Evolutionary conservation across 2,113 vertebrate species (phyloP).

Genomic region (Hylia prasina): DNA sequence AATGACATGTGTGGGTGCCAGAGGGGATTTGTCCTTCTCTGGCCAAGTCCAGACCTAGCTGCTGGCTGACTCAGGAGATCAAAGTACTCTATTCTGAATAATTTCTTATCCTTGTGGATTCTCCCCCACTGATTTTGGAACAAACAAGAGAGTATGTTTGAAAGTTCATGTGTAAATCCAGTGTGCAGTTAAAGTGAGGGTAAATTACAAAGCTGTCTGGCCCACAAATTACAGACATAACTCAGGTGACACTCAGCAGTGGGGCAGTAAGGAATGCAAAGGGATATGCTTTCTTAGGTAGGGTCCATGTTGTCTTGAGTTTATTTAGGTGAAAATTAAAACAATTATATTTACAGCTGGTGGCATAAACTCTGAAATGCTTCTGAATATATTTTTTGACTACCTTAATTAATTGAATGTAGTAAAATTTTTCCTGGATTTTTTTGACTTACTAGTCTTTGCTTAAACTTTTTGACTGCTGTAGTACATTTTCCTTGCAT

Average conservation of each 20-base stretch:
- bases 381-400: neutral
- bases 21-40: neutral
- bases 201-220: neutral
- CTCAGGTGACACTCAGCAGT: neutral
- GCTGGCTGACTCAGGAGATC: neutral
- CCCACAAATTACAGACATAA: rapidly evolving
- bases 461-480: neutral
- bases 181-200: neutral
- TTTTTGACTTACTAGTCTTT: neutral
- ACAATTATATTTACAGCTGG: neutral
- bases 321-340: neutral
- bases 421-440: neutral
- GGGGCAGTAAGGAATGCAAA: neutral
- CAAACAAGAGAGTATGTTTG: neutral
- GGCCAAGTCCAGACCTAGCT: rapidly evolving
- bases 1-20: rapidly evolving
- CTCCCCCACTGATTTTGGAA: neutral
- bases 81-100: neutral
- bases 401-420: neutral
- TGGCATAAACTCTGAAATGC: neutral
- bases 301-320: neutral
- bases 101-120: neutral
- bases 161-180: neutral
- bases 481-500: neutral
- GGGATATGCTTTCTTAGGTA: neutral